Conservation (phyloP, 2,113 vertebrate species). For the Oophaga pumilio region DNA sequence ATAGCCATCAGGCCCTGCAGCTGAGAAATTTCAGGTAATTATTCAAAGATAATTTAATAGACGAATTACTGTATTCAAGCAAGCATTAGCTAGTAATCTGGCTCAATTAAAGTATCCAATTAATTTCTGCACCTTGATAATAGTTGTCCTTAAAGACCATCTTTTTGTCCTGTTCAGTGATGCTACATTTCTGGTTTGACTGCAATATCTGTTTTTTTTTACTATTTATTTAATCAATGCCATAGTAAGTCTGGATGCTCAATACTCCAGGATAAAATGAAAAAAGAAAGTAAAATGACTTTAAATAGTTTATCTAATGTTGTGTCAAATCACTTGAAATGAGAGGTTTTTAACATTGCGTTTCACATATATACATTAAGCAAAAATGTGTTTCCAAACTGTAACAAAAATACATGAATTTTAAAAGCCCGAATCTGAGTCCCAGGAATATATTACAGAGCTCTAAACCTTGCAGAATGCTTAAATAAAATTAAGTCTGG, state of each 20-base stretch:
- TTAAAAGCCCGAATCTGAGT: constrained; percentile 57
- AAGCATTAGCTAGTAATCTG: constrained; percentile 88
- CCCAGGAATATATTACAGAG: constrained; percentile 55
- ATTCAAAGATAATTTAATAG: constrained; percentile 90
- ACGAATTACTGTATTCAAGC: constrained; percentile 87
- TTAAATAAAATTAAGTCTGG: constrained; percentile 77
- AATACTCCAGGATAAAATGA: not conserved
- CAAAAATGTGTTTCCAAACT: constrained; percentile 35
- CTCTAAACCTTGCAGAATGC: constrained; percentile 67
- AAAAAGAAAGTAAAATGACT: not conserved
- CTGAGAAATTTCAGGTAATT: constrained; percentile 88
- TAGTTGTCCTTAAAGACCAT: constrained; percentile 78
- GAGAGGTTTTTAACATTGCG: constrained; percentile 6
- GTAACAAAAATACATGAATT: constrained; percentile 37
- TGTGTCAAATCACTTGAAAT: constrained; percentile 47
- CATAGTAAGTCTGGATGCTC: not conserved
- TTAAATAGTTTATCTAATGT: constrained; percentile 3
- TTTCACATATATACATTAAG: constrained; percentile 42
- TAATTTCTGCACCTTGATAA: constrained; percentile 86
- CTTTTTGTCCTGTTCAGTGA: constrained; percentile 67
- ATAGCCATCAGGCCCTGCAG: constrained; percentile 85
- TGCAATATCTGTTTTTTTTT: constrained; percentile 29
- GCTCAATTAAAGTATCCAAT: constrained; percentile 85
- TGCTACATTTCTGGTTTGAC: constrained; percentile 68
- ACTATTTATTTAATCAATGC: constrained; percentile 15